Conservation (phyloP, 2,113 vertebrate genomes). For the Pteronura brasiliensis region DNA sequence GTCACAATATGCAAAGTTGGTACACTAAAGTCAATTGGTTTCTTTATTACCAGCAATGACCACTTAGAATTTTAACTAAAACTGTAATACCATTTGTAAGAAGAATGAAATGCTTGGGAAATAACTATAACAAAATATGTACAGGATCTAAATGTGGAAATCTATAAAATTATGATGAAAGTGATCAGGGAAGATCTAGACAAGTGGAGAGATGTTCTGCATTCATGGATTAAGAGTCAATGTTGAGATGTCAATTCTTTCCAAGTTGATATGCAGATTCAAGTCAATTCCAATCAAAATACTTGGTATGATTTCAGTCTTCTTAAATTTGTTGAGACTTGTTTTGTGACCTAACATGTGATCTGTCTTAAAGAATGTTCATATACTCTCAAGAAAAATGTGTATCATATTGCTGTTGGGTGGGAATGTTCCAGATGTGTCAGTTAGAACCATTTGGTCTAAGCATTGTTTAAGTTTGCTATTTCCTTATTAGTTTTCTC, state of each 20-base stretch:
- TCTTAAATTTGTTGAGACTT: neutral
- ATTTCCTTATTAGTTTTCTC: neutral
- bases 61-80: neutral
- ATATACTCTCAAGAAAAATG: neutral
- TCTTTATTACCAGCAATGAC: neutral
- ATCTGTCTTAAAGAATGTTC: neutral
- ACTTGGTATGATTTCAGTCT: neutral
- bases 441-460: neutral
- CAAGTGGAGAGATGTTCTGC: neutral
- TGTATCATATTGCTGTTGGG: neutral
- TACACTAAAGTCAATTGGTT: neutral
- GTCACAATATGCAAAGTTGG: neutral
- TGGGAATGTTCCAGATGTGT: neutral
- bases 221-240: neutral
- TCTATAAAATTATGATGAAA: neutral
- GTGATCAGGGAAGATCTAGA: neutral
- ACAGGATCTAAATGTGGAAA: neutral
- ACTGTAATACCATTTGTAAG: neutral
- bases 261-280: neutral
- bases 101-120: neutral
- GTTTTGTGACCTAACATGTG: neutral
- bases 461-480: neutral
- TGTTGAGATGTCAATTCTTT: neutral
- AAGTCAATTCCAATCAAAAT: neutral
- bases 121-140: neutral